Percentiles rank a stretch among this genome's conserved stretches.
Conservation (phyloP, 2,888 invertebrate species). For the Ditula angustiorana region DNA sequence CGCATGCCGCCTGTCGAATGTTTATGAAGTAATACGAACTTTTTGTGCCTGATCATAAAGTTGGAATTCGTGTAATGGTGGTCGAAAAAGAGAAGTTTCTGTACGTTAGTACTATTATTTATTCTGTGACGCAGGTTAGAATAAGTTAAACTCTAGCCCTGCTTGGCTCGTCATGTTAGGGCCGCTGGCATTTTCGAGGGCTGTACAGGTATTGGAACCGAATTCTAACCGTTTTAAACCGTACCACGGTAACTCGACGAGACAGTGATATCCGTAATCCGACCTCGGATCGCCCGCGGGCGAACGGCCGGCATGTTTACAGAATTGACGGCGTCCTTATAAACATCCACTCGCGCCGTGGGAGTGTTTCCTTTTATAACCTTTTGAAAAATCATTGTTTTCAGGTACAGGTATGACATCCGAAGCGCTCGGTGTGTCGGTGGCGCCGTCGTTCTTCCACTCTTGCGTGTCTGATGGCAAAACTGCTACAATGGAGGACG, state of each 20-base stretch:
- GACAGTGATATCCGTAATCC: conserved; percentile 31
- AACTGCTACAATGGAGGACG: conserved; percentile 98
- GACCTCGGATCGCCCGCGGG: conserved; percentile 23
- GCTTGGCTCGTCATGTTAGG: too few species aligned
- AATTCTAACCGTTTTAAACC: not conserved
- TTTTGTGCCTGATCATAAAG: too few species aligned
- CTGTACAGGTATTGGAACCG: not conserved
- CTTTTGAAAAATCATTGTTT: conserved; percentile 45
- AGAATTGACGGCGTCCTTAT: conserved; percentile 21
- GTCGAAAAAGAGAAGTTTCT: too few species aligned
- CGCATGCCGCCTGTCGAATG: too few species aligned
- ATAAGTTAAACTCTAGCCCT: too few species aligned
- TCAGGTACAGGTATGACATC: conserved; percentile 96
- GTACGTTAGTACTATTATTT: too few species aligned
- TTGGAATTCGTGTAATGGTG: too few species aligned
- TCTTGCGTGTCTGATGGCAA: conserved; percentile 98
- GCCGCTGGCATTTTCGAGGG: not conserved
- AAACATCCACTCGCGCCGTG: conserved; percentile 23
- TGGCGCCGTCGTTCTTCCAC: conserved; percentile 98
- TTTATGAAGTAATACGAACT: too few species aligned
- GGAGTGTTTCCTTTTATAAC: conserved; percentile 8
- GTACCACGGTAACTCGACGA: not conserved
- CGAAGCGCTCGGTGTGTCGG: conserved; percentile 97
- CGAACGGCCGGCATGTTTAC: conserved; percentile 29
- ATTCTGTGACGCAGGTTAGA: too few species aligned